These are phyloP conservation scores for Ischnura elegans DNA, from an alignment of 2,888 invertebrate genomes.

Conservation along the genomic window DNA sequence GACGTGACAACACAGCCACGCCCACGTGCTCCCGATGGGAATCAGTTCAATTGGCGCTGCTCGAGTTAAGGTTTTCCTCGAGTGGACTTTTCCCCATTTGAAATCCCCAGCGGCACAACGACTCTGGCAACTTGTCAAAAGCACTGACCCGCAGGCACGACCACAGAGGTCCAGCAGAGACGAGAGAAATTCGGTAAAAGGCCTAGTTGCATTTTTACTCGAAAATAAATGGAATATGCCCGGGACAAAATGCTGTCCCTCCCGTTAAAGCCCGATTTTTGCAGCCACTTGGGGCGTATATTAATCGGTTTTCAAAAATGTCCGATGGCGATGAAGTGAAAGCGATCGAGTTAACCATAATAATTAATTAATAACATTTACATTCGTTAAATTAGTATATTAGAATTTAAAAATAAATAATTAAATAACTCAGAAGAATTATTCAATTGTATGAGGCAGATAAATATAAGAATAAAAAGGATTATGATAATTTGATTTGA, in stretches of 20 bases:
- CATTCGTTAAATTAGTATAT: too few relatives aligned
- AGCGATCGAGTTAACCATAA: too few relatives aligned
- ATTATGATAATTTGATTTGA: too few relatives aligned
- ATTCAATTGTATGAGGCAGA: too few relatives aligned
- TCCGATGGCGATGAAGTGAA: too few relatives aligned
- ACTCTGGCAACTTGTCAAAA: conserved; percentile 1
- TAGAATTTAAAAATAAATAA: too few relatives aligned
- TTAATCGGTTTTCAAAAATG: too few relatives aligned
- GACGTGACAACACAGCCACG: not conserved
- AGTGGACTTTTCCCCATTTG: conserved; percentile 1
- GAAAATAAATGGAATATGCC: not conserved
- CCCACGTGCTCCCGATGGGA: not conserved
- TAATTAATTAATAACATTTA: too few relatives aligned
- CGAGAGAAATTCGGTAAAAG: not conserved
- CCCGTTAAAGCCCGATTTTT: too few relatives aligned
- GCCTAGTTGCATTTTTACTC: not conserved
- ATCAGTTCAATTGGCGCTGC: not conserved
- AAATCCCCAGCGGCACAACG: not conserved
- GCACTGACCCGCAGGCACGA: not conserved
- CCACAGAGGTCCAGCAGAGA: not conserved
- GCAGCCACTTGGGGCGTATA: too few relatives aligned
- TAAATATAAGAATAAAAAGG: too few relatives aligned
- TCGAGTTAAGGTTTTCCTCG: not conserved
- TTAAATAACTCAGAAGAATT: too few relatives aligned
- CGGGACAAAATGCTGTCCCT: not conserved